Conservation (phyloP, 2,797 vertebrate genomes). For the Diplodus sargus region DNA sequence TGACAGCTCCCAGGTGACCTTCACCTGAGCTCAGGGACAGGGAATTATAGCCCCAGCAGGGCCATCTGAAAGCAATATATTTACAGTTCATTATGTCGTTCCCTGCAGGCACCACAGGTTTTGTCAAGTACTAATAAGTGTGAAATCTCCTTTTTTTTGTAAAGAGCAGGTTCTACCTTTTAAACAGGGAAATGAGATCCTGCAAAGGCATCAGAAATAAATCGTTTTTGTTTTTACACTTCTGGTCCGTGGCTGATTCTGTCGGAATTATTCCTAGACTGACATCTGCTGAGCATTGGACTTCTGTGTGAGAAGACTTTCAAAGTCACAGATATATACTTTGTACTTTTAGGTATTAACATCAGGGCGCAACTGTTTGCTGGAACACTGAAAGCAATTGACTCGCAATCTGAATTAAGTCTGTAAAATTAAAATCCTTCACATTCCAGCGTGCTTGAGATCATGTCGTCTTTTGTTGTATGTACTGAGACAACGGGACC, state of each 20-base stretch:
- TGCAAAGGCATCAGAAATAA: not conserved
- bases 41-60: constrained; percentile 62
- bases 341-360: not conserved
- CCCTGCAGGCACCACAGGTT: constrained; percentile 32
- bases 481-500: not conserved
- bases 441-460: not conserved
- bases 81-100: constrained; percentile 68
- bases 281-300: not conserved
- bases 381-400: not conserved
- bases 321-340: not conserved
- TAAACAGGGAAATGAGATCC: not conserved
- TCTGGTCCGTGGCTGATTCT: not conserved
- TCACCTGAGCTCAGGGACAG: constrained; percentile 66
- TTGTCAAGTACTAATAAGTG: constrained; percentile 36
- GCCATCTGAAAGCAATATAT: constrained; percentile 67
- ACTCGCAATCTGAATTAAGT: not conserved
- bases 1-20: constrained; percentile 74
- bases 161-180: not conserved
- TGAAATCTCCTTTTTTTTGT: not conserved
- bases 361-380: not conserved
- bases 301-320: not conserved
- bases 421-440: not conserved
- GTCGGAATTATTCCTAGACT: not conserved
- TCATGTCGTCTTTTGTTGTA: not conserved
- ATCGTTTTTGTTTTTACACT: not conserved